A percentile compares a stretch with the other conserved stretches of the same genome.
Conservation (phyloP, 2,888 invertebrate genomes). For the Carterocephalus palaemon region DNA sequence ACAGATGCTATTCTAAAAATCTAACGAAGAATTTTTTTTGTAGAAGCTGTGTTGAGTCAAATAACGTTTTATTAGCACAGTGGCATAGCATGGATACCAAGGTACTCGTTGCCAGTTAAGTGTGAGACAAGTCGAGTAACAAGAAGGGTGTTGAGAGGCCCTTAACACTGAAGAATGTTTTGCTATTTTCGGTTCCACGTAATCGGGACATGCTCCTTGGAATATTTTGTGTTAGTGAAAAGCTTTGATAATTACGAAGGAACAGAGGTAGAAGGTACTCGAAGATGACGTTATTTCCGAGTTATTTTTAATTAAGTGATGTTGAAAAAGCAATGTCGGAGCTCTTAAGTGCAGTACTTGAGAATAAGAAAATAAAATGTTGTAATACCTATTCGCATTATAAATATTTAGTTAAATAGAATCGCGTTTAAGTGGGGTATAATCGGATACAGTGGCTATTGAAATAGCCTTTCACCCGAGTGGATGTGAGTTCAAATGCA, state of each 20-base stretch:
- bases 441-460: too few species aligned
- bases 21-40: too few species aligned
- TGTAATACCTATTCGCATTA: too few species aligned
- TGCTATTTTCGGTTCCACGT: conserved; percentile 18
- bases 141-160: conserved; percentile 9
- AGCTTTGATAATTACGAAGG: conserved; percentile 21
- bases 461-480: too few species aligned
- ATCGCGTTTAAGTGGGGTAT: too few species aligned
- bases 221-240: conserved; percentile 17
- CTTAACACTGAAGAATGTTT: conserved; percentile 18
- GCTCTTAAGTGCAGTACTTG: background rate
- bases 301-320: conserved; percentile 15
- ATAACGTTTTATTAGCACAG: too few species aligned
- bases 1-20: too few species aligned
- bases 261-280: conserved; percentile 5
- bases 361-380: too few species aligned
- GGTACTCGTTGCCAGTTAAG: background rate
- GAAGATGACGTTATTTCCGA: conserved; percentile 12
- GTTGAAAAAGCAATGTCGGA: background rate
- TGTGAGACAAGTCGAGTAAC: background rate
- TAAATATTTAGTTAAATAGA: too few species aligned
- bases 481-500: too few species aligned
- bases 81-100: too few species aligned
- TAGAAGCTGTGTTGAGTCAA: too few species aligned
- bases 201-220: conserved; percentile 11